Conservation (phyloP, 2,888 invertebrate genomes). For the Cantharis lateralis region DNA sequence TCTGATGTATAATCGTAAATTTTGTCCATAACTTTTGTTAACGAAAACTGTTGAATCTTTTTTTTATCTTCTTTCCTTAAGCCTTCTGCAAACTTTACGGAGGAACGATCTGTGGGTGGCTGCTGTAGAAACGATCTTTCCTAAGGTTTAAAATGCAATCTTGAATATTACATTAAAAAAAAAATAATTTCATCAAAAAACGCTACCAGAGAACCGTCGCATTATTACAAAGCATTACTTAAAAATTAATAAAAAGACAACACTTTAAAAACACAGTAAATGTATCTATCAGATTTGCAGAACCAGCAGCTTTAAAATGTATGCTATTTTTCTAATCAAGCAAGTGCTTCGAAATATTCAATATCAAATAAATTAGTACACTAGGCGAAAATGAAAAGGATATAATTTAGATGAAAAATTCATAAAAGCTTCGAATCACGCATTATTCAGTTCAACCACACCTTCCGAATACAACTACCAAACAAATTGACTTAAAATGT, state of each 20-base stretch:
- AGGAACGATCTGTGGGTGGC: conserved; percentile 71
- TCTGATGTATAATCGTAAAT: conserved; percentile 17
- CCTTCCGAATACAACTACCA: conserved; percentile 35
- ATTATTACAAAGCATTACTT: not conserved
- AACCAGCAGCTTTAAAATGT: not conserved
- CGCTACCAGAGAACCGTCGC: too few relatives aligned
- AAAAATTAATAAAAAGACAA: not conserved
- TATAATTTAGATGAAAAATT: conserved; percentile 55
- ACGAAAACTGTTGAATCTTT: conserved; percentile 29
- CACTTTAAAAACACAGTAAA: not conserved
- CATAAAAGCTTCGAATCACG: conserved; percentile 50
- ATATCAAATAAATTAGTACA: conserved; percentile 32
- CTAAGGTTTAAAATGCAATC: conserved; percentile 36
- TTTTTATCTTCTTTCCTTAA: conserved; percentile 45
- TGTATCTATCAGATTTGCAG: not conserved
- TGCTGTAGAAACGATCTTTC: conserved; percentile 69
- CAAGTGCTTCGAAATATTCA: conserved; percentile 29
- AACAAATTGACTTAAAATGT: conserved; percentile 9
- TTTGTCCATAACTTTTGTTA: conserved; percentile 43
- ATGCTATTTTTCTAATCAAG: conserved; percentile 23
- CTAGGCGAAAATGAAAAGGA: conserved; percentile 49
- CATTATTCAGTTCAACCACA: conserved; percentile 53
- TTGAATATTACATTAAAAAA: not conserved
- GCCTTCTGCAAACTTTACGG: conserved; percentile 72
- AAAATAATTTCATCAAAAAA: not conserved